Percentiles rank a stretch among this genome's conserved stretches.
These are phyloP conservation scores for Trachymyrmex cornetzi DNA, from an alignment of 1,140 invertebrate species.

Conservation along the genomic window DNA sequence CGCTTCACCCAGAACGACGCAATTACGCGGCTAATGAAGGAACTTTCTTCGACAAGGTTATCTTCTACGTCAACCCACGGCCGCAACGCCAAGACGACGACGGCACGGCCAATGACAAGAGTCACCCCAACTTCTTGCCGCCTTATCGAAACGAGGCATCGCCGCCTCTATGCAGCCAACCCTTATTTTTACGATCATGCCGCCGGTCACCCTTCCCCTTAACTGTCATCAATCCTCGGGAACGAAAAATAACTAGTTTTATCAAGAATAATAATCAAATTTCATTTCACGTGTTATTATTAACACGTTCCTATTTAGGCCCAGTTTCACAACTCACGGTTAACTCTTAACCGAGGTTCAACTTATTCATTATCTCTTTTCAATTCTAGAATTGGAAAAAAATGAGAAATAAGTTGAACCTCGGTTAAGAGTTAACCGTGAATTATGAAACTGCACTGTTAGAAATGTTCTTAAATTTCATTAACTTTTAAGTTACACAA, in stretches of 20 bases:
- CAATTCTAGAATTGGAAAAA: no score
- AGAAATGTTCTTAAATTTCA: no score
- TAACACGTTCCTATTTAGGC: background rate
- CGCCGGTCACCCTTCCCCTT: background rate
- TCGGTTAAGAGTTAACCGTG: no score
- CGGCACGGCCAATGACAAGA: slow-evolving; percentile 47
- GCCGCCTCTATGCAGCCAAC: slow-evolving; percentile 16
- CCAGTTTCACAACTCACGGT: no score
- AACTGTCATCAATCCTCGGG: slow-evolving; percentile 2
- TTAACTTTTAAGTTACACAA: no score
- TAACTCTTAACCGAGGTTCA: no score
- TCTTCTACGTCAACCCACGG: slow-evolving; percentile 65
- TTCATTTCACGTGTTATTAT: background rate
- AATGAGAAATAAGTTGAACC: no score
- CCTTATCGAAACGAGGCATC: slow-evolving; percentile 65
- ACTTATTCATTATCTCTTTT: no score
- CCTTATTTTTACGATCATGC: slow-evolving; percentile 58
- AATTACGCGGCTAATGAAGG: slow-evolving; percentile 74
- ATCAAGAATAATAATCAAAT: slow-evolving; percentile 18
- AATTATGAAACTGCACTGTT: no score
- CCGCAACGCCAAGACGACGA: slow-evolving; percentile 28
- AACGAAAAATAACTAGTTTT: background rate
- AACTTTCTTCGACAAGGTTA: slow-evolving; percentile 72
- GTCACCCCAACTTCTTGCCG: slow-evolving; percentile 55
- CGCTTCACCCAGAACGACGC: slow-evolving; percentile 70